Evolutionary conservation across 2,797 vertebrate genomes (phyloP).

Genomic region (Chelonia mydas): DNA sequence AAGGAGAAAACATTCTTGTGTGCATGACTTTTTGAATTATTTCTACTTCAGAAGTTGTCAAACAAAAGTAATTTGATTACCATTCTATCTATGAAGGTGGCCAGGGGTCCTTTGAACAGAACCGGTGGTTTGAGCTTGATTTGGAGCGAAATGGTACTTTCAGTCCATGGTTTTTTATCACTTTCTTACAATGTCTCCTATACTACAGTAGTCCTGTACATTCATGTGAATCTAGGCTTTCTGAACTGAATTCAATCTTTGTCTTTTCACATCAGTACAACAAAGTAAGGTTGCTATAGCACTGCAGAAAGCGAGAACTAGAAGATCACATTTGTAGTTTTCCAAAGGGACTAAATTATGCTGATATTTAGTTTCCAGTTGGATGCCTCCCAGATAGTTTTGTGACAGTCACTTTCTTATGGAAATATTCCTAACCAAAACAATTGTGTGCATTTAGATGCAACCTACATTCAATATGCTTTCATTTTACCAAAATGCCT

Average conservation of each 20-base stretch:
- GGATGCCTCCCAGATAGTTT: constrained; percentile 26
- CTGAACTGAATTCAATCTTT: constrained; percentile 40
- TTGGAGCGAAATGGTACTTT: neutral
- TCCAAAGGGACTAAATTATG: constrained; percentile 31
- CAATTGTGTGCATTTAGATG: constrained; percentile 13
- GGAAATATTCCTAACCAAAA: constrained; percentile 42
- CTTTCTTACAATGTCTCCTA: neutral
- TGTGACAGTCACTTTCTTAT: constrained; percentile 47
- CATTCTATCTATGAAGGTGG: neutral
- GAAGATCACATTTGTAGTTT: constrained; percentile 45
- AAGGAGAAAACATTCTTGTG: neutral
- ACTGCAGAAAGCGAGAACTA: constrained; percentile 36
- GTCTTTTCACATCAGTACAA: neutral
- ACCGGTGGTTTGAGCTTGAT: neutral
- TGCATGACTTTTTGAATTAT: neutral
- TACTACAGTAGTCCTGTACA: neutral
- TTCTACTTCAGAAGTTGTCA: neutral
- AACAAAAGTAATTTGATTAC: neutral
- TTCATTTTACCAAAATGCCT: constrained; percentile 11
- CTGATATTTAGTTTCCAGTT: constrained; percentile 58
- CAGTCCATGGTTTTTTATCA: neutral
- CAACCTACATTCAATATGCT: neutral
- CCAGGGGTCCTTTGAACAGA: neutral
- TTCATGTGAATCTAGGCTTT: constrained; percentile 18
- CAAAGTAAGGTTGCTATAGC: constrained; percentile 41